Conservation (phyloP, 2,888 invertebrate species). For the Drosophila stalkeri region DNA sequence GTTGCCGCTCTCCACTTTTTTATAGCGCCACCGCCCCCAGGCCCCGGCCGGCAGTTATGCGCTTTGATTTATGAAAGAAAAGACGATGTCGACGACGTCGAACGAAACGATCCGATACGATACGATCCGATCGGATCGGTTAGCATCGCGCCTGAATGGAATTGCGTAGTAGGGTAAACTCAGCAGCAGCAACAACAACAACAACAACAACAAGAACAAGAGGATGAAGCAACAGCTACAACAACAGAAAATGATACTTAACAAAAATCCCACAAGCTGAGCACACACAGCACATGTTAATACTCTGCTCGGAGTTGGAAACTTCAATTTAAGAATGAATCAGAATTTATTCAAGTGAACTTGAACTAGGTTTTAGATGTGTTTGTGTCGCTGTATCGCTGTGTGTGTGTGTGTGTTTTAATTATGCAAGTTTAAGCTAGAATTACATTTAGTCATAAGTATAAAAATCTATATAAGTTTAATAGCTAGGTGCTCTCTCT, state of each 20-base stretch:
- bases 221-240: neutral
- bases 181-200: conserved; percentile 10
- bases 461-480: neutral
- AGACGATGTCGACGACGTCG: conserved; percentile 45
- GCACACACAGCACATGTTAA: conserved; percentile 5
- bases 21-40: conserved; percentile 4
- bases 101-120: conserved; percentile 5
- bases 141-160: conserved; percentile 54
- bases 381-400: too few relatives aligned
- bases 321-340: neutral
- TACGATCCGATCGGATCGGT: conserved; percentile 17
- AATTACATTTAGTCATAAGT: neutral
- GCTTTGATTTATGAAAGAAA: conserved; percentile 63
- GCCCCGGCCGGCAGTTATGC: conserved; percentile 38
- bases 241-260: neutral
- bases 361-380: too few relatives aligned
- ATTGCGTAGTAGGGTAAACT: conserved; percentile 52
- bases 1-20: conserved; percentile 4
- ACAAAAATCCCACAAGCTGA: neutral
- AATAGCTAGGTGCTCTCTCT: too few relatives aligned
- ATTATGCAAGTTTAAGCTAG: neutral
- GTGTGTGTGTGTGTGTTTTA: neutral
- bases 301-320: neutral
- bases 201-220: neutral
- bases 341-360: neutral